Evolutionary conservation across 2,113 vertebrate species (phyloP), one percentile per base, ranked within the genome.

Genomic region (Dunckerocampus dactyliophorus): DNA sequence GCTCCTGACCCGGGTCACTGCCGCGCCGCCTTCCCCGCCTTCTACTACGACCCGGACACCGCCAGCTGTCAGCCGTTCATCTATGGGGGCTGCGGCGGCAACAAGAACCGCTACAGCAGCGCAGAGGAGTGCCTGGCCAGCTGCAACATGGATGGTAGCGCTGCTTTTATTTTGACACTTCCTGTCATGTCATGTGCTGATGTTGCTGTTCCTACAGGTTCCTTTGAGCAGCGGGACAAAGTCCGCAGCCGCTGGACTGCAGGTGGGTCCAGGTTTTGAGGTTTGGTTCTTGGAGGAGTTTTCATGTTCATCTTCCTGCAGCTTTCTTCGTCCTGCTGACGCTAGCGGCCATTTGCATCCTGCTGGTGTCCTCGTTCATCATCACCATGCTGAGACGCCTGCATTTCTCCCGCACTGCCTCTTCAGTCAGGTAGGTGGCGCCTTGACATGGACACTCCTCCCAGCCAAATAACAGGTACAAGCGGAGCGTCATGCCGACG

Each of bases 41-140:
- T 77, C 65, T 89, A 73, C 78, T 87, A 69, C 14, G 39, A 84
- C 50, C 7, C 34, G 1, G 14, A 21, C 19, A 6, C 72, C 3
- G 15, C 3, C 46, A 54, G 63, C 59, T 92, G 90, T 43, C 62
- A 37, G 3, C 10, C 6, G 0, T 92, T 92, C 54, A 22, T 53
- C 5, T 92, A 85, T 1, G 89, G 90, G 0, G 90, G 90, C 24
- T 92, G 90, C 24, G 2, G 0, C 0, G 90, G 89, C 19, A 92
- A 91, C 50, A 0, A 20, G 1, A 92, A 92, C 81, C 83, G 76
- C n/a, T 90, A 86, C 39, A 0, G 0, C 21, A 71, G 60, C 0
- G 0, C 16, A 59, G 82, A 86, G 12, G 77, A 77, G 13, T 92
- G 90, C 62, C 21, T 85, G 86, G 21, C 1, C 4, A 59, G 21